These are phyloP conservation scores for Melierax canorus DNA, from an alignment of 2,113 vertebrate genomes.

Conservation along the genomic window DNA sequence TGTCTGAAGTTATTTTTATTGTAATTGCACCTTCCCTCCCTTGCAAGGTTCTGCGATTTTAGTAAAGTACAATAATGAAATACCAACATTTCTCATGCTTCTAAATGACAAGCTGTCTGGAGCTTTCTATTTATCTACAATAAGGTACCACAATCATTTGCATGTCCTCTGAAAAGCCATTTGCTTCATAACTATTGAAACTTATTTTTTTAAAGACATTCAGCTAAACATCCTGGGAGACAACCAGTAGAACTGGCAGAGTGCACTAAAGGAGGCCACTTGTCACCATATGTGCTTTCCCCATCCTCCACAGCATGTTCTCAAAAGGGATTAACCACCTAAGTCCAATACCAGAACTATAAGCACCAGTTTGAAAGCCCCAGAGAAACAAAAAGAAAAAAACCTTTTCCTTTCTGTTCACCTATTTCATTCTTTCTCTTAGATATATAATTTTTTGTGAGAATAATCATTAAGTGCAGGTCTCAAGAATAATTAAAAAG, in stretches of 20 bases:
- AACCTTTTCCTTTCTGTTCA: not conserved
- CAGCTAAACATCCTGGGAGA: not conserved
- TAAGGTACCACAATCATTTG: rapidly evolving
- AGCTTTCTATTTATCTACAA: not conserved
- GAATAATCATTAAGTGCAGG: not conserved
- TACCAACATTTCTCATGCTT: not conserved
- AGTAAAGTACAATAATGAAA: not conserved
- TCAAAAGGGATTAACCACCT: not conserved
- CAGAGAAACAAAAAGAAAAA: not conserved
- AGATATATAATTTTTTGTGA: not conserved
- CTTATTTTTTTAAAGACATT: not conserved
- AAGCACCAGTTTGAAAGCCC: not conserved
- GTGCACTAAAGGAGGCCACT: not conserved
- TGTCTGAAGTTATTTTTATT: not conserved
- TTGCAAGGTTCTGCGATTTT: not conserved
- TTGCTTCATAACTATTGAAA: not conserved
- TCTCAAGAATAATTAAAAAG: not conserved
- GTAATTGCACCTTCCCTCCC: not conserved
- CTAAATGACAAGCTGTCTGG: not conserved
- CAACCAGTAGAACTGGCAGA: not conserved
- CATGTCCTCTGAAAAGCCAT: not conserved
- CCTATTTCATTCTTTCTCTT: not conserved
- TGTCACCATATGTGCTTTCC: not conserved
- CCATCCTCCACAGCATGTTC: not conserved
- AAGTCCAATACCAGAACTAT: not conserved